Conservation (phyloP, 2,113 vertebrate genomes). For the Origma solitaria region DNA sequence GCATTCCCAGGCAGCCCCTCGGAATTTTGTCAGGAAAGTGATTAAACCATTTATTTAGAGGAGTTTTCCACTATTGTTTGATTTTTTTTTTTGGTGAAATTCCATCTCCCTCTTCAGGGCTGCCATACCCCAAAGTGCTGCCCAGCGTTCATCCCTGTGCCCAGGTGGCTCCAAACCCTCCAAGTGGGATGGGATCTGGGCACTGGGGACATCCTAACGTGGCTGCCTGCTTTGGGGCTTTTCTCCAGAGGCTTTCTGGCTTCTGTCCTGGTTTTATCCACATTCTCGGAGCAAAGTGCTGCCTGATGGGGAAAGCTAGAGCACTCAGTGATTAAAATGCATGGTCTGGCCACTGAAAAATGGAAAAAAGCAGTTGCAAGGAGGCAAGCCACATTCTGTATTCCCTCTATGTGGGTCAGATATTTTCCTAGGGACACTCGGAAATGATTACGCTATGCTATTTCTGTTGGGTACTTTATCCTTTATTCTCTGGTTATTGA, state of each 20-base stretch:
- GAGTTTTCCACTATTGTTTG: conserved; percentile 23
- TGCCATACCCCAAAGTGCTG: accelerated
- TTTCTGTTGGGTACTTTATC: conserved; percentile 40
- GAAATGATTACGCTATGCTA: conserved; percentile 36
- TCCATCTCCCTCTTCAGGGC: background rate
- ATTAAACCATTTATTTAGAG: background rate
- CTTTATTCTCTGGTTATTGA: conserved; percentile 57
- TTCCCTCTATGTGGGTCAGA: conserved; percentile 63
- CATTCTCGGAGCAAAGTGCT: background rate
- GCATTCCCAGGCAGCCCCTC: background rate
- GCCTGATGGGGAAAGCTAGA: background rate
- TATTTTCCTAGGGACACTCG: conserved; percentile 29
- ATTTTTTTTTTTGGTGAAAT: background rate
- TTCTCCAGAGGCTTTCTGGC: background rate
- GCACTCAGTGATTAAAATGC: background rate
- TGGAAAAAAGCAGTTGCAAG: conserved; percentile 8
- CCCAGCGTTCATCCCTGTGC: background rate
- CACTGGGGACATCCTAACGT: background rate
- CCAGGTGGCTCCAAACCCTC: background rate
- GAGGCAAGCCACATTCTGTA: background rate
- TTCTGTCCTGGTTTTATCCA: background rate
- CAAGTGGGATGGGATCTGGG: background rate
- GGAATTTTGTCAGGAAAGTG: background rate
- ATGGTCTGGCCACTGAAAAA: background rate
- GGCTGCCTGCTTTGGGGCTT: background rate